phyloP scores from a whole-genome alignment of 1,140 invertebrate genomes.

The Ceratina calcarata region DNA sequence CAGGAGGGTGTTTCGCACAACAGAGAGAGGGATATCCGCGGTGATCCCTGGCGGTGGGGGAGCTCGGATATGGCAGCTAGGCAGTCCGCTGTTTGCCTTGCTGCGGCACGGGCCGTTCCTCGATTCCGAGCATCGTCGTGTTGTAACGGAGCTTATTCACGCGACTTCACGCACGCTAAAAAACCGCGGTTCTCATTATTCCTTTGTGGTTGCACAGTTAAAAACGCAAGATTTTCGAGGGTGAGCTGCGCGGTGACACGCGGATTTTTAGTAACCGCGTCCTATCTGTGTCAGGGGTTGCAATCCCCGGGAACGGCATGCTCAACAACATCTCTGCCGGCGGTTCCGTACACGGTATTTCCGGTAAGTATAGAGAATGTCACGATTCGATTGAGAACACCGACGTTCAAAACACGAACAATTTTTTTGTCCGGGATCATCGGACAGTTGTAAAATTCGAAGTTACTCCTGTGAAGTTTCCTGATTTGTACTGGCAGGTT shows the following conservation, averaged over 20 bases:
- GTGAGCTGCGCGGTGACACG: constrained; percentile 57
- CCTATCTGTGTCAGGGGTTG: constrained; percentile 70
- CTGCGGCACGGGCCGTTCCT: constrained; percentile 74
- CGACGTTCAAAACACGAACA: too few relatives aligned
- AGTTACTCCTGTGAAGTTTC: not conserved
- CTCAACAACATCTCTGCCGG: constrained; percentile 80
- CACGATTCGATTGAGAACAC: too few relatives aligned
- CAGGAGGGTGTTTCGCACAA: constrained; percentile 38
- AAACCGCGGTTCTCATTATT: too few relatives aligned
- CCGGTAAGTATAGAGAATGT: constrained; percentile 73
- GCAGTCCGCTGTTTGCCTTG: constrained; percentile 79
- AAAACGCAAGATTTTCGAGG: constrained; percentile 32
- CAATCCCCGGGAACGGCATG: constrained; percentile 77
- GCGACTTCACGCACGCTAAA: not conserved
- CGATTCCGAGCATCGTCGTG: constrained; percentile 15
- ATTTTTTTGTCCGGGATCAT: too few relatives aligned
- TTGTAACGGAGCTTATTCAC: not conserved
- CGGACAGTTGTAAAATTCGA: not conserved
- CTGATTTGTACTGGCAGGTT: not conserved
- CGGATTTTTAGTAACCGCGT: constrained; percentile 53
- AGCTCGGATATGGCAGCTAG: constrained; percentile 76
- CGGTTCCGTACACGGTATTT: constrained; percentile 78
- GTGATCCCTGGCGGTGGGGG: constrained; percentile 66
- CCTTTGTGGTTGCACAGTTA: not conserved
- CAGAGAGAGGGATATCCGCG: constrained; percentile 40